Evolutionary conservation across 2,113 vertebrate species (phyloP), one percentile per base, ranked within the genome.

Genomic region (Garra rufa): DNA sequence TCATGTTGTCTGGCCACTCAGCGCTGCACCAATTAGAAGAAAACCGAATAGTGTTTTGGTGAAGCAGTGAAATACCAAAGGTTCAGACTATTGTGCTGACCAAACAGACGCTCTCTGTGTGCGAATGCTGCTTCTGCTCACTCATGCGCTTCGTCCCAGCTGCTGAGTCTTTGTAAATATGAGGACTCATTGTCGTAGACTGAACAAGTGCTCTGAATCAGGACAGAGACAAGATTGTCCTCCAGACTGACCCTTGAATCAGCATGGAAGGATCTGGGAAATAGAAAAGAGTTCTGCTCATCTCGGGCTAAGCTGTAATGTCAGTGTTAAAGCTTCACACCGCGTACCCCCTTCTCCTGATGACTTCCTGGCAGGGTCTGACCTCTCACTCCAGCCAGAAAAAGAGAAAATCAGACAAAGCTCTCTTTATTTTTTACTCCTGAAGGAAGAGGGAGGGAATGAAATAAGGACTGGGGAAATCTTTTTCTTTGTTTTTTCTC

Each of bases 151-250:
- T 57, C 26, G 34, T 34, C 11, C 28, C 41, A 50, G 19, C 61
- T 79, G 74, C 80, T 41, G 55, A 67, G 52, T 61, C 67, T 26
- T 57, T 59, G 50, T 30, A 44, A 65, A 48, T 80, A 69, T 26
- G 52, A 83, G 75, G 38, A 71, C 15, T 70, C 78, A 81, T 83
- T 84, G 81, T 89, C 34, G 82, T 15, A 8, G 43, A 26, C 46
- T 74, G 55, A 76, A 65, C 69, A 61, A 43, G n/a, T 76, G 50
- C 43, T 57, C 61, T 80, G 50, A 61, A 44, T 46, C 17, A 9
- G 24, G 52, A 90, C 84, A 89, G 73, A 82, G 80, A 76, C 57
- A 59, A 78, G 76, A 78, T 71, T 89, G 86, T 90, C 84, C 69
- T n/a, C 55, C 13, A 19, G 61, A 76, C 5, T 76, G 73, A 63